A percentile compares a stretch with the other conserved stretches of the same genome.
Evolutionary conservation across 2,888 invertebrate genomes (phyloP).

Genomic region (Fabriciana adippe): DNA sequence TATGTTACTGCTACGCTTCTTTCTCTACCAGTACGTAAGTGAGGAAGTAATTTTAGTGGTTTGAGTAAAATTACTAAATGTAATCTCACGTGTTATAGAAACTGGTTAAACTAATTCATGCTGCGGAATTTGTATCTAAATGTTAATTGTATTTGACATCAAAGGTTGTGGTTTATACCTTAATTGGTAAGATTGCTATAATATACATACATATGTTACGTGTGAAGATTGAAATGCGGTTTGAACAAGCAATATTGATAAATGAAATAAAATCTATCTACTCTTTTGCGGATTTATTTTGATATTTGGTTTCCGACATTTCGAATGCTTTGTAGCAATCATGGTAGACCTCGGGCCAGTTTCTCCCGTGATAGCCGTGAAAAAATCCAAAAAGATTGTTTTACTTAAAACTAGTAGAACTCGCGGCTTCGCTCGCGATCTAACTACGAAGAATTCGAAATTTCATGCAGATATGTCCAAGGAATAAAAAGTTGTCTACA

Average conservation of each 20-base stretch:
- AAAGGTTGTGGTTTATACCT: conserved; percentile 21
- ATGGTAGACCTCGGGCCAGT: no score
- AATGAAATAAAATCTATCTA: neutral
- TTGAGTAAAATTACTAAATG: conserved; percentile 28
- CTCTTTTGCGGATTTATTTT: neutral
- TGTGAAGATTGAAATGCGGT: conserved; percentile 8
- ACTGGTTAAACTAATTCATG: conserved; percentile 29
- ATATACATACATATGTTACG: neutral
- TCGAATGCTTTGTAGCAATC: no score
- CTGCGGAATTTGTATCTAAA: conserved; percentile 20
- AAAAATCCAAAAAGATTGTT: no score
- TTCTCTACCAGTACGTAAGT: neutral
- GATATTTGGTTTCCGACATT: neutral
- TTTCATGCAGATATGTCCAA: no score
- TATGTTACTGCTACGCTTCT: neutral
- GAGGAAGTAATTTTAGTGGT: conserved; percentile 34
- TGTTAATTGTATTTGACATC: conserved; percentile 11
- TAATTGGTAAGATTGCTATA: conserved; percentile 12
- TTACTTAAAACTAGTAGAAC: no score
- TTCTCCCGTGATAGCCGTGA: no score
- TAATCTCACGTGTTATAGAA: conserved; percentile 24
- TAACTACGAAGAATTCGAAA: no score
- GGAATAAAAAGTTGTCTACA: no score
- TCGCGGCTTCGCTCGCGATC: no score
- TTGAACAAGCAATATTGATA: neutral